Conservation (phyloP, 2,113 vertebrate genomes). For the Calcarius ornatus region DNA sequence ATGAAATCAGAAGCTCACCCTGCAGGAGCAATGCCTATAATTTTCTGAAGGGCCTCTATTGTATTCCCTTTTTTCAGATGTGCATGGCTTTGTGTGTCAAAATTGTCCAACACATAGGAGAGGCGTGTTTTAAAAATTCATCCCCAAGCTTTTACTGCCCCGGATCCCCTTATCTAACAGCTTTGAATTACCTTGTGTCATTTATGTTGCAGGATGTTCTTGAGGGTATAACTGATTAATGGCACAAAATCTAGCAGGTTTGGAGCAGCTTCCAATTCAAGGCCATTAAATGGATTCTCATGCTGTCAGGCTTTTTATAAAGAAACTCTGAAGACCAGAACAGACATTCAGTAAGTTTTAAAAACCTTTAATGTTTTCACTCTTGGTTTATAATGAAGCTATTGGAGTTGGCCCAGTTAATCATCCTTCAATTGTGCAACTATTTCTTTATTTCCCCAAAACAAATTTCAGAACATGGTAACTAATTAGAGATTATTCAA, state of each 20-base stretch:
- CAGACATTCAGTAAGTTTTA: not conserved
- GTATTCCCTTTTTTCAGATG: not conserved
- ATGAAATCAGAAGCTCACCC: not conserved
- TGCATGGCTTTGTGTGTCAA: not conserved
- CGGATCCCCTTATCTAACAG: not conserved
- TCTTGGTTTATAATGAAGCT: not conserved
- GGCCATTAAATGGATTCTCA: not conserved
- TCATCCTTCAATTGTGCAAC: not conserved
- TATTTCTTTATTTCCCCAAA: not conserved
- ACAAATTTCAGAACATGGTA: not conserved
- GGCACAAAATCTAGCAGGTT: not conserved
- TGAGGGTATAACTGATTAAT: conserved; percentile 8
- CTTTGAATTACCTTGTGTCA: conserved; percentile 17
- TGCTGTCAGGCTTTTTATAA: not conserved
- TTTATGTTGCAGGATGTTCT: not conserved
- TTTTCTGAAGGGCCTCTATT: not conserved
- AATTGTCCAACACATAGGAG: not conserved
- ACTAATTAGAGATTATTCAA: not conserved
- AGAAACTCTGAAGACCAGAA: not conserved
- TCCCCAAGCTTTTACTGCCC: not conserved
- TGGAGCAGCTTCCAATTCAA: conserved; percentile 7
- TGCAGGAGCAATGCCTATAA: not conserved
- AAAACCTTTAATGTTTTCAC: not conserved
- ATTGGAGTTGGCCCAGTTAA: not conserved
- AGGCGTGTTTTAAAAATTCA: not conserved